Conservation (phyloP, 2,797 vertebrate genomes). For the Anabacerthia variegaticeps region DNA sequence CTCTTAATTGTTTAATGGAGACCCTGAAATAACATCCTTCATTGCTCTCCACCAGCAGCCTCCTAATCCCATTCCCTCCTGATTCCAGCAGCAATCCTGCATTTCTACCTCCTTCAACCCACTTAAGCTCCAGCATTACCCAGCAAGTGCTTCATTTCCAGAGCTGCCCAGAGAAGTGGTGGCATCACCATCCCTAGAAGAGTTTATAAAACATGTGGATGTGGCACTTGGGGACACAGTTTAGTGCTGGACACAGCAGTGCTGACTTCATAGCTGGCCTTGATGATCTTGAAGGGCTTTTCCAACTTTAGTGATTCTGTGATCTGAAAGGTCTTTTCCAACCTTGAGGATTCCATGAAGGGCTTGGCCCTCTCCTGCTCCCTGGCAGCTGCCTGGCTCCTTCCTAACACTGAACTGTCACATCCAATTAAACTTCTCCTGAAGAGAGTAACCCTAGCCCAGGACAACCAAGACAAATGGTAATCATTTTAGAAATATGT, state of each 20-base stretch:
- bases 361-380: not conserved
- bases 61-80: not conserved
- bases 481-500: fast-evolving
- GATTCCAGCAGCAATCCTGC: not conserved
- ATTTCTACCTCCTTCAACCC: not conserved
- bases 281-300: not conserved
- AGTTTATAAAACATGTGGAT: not conserved
- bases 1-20: not conserved
- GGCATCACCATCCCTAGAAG: not conserved
- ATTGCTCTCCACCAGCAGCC: not conserved
- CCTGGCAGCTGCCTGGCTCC: not conserved
- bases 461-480: not conserved
- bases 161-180: not conserved
- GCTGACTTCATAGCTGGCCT: not conserved
- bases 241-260: not conserved
- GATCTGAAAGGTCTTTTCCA: not conserved
- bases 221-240: not conserved
- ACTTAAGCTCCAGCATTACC: fast-evolving
- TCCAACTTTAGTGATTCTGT: not conserved
- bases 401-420: not conserved
- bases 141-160: not conserved
- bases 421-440: not conserved
- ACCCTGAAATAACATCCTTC: not conserved
- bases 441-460: not conserved
- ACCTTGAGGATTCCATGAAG: not conserved